Base-by-base conservation (phyloP, 2,888 invertebrate genomes). In the Dioctria rufipes region DNA sequence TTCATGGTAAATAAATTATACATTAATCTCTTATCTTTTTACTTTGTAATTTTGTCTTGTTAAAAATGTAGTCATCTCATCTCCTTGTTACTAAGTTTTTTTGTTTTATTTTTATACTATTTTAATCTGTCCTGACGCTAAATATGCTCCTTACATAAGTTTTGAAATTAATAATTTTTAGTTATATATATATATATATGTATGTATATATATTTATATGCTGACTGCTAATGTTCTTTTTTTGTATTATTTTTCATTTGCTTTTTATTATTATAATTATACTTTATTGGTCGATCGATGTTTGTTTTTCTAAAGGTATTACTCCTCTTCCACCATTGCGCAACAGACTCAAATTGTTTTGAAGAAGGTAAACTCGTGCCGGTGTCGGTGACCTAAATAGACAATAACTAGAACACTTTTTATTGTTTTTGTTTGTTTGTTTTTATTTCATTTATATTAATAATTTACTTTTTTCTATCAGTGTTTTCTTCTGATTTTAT, bases 1-100 rank as follows among this genome's bases (percentile, higher is more conserved):
- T 81, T 80, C 40, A 81, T 81, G 66, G 81, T 81, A 82, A 81
- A 82, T 81, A 82, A 82, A 82, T 82, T 77, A 79, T 82, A 81
- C 82, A 79, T 80, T 80, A 63, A 82, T 79, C 75, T 77, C 63
- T 80, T 80, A 51, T 80, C 42, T 77, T 67, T 54, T 66, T 66
- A 77, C 54, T 77, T 61, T 61, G 66, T 66, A 66, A 66, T 77
- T 63, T 80, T 78, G 67, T 69, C 60, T 67, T 54, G 58, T 67
- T 81, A 81, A 75, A 80, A 78, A 81, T 81, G 78, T 61, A 65
- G 65, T 66, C 73, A 65, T 73, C 63, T 77, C 49, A 49, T 77
- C 63, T 77, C 60, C 46, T 80, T 80, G 43, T 66, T 54, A 54
- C 75, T 80, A 58, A 46, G 54, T 71, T 51, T 25, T 25, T 25